These are phyloP conservation scores for Rhinogobius similis DNA, from an alignment of 2,113 vertebrate genomes.

Conservation along the genomic window DNA sequence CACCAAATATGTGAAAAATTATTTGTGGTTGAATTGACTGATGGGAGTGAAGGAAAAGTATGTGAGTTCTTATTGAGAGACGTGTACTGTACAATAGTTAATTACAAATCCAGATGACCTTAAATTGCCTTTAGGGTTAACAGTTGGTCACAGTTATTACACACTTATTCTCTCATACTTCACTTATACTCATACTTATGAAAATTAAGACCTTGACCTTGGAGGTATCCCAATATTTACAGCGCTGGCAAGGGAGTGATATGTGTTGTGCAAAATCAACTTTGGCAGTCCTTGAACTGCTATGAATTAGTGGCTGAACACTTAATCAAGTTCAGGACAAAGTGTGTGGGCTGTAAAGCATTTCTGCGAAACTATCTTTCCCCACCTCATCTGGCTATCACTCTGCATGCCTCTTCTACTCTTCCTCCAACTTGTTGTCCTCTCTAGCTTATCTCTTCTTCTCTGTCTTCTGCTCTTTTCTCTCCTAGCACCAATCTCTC, in stretches of 20 bases:
- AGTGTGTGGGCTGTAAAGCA: constrained; percentile 64
- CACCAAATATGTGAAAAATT: constrained; percentile 37
- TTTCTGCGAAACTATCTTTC: constrained; percentile 65
- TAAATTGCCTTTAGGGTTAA: constrained; percentile 19
- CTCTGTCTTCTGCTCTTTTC: constrained; percentile 62
- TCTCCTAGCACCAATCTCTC: constrained; percentile 75
- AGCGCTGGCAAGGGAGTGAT: constrained; percentile 60
- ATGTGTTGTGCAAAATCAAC: constrained; percentile 48
- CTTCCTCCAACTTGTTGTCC: constrained; percentile 43
- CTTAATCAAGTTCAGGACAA: constrained; percentile 60
- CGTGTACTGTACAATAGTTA: not conserved
- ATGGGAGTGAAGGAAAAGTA: constrained; percentile 2
- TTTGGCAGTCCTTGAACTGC: constrained; percentile 65
- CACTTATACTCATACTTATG: constrained; percentile 45
- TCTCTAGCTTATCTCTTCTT: constrained; percentile 52
- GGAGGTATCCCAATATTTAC: constrained; percentile 65
- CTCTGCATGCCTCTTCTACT: constrained; percentile 41
- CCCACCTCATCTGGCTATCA: constrained; percentile 59
- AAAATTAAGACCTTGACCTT: constrained; percentile 59
- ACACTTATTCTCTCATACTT: constrained; percentile 41
- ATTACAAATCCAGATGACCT: not conserved
- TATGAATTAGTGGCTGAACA: constrained; percentile 59
- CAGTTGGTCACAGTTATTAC: constrained; percentile 44
- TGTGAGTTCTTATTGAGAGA: not conserved
- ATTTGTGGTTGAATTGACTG: constrained; percentile 34